Conservation (phyloP, 2,797 vertebrate species). For the Siniperca scherzeri region DNA sequence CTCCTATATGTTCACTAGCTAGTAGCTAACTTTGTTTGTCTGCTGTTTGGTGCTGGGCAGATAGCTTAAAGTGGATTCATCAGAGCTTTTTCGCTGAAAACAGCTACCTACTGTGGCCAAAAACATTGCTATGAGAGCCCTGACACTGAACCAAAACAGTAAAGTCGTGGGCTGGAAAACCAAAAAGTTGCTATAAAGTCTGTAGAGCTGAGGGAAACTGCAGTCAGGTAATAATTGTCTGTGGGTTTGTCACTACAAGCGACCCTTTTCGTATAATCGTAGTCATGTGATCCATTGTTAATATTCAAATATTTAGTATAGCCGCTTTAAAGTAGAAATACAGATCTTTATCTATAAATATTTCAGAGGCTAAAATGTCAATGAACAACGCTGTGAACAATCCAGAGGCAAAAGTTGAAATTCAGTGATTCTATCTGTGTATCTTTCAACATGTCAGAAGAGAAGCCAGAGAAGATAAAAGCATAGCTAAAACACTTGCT, state of each 20-base stretch:
- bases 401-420: conserved; percentile 31
- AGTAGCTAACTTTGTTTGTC: conserved; percentile 3
- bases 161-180: conserved; percentile 19
- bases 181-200: conserved; percentile 9
- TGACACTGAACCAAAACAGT: background rate
- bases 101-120: background rate
- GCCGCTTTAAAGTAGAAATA: conserved; percentile 16
- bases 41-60: conserved; percentile 17
- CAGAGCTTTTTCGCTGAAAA: background rate
- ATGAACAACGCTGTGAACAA: conserved; percentile 30
- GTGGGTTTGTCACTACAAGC: background rate
- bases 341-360: conserved; percentile 43
- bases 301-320: background rate
- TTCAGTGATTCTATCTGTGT: conserved; percentile 38
- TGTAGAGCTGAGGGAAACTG: background rate
- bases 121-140: conserved; percentile 16
- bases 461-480: conserved; percentile 19
- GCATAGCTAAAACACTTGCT: background rate
- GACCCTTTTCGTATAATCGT: background rate
- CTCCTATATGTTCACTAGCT: background rate
- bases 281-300: background rate
- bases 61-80: background rate
- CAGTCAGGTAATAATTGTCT: conserved; percentile 15
- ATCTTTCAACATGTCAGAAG: conserved; percentile 21
- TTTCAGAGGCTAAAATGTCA: conserved; percentile 48